Evolutionary conservation across 2,797 vertebrate genomes (phyloP), one percentile per base, ranked within the genome.

Genomic region (Rhyacichthys aspro): DNA sequence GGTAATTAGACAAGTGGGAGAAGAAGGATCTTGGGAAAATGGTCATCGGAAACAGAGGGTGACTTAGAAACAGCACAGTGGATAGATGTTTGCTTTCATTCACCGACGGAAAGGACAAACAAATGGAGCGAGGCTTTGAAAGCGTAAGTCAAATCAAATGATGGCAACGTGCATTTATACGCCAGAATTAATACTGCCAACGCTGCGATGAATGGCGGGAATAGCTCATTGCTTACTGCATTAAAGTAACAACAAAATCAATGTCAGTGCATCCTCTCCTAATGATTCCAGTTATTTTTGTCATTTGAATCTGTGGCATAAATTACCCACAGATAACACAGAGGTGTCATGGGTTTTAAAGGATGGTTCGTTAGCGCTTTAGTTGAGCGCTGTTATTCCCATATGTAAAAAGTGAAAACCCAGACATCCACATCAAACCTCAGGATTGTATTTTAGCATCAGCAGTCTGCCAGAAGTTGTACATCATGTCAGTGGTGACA

Each of bases 1-100:
- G 84, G 86, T 88, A 90, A 90, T 90, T 90, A 90, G 84, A 88
- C 85, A 86, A 85, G 83, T 72, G 81, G 83, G 82, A 86, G 86
- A 86, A 75, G 70, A 78, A 79, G 66, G 60, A 87, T 87, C 84
- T 69, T 56, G 74, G 76, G 84, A 71, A 85, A 82, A 83, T 72
- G 79, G 85, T 86, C 83, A 84, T 83, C 81, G 73, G 70, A 81
- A 79, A 83, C 67, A 65, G 52, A 59, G 75, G 73, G 72, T 76
- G 83, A 72, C 74, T 75, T 59, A 74, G 79, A 69, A 78, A 77
- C 23, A 28, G 23, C 37, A 0, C 59, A 9, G 63, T 11, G 67
- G 64, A 74, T 78, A 23, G 55, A 79, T 79, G 81, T 82, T 85
- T 83, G 72, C 47, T 74, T 78, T 74, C 68, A 49, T 73, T 70